Conservation (phyloP, 92 coral and sea anemone species). For the Parazoanthus atlanticus region DNA sequence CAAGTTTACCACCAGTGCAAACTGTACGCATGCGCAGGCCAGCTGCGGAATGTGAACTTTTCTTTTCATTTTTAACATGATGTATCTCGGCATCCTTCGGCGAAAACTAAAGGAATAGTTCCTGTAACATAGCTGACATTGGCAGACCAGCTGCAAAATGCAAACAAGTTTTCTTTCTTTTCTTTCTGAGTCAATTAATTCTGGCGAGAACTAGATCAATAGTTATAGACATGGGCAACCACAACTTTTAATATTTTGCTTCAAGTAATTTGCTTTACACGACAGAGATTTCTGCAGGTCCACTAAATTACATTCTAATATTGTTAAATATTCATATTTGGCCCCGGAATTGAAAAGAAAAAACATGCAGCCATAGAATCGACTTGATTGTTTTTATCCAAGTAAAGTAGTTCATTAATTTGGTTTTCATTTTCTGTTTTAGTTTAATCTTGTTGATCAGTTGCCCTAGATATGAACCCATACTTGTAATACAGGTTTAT, state of each 20-base stretch:
- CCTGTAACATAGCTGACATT: not conserved
- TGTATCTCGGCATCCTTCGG: not conserved
- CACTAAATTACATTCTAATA: too few relatives aligned
- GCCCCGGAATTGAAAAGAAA: not conserved
- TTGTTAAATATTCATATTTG: not conserved
- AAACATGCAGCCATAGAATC: not conserved
- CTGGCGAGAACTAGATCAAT: too few relatives aligned
- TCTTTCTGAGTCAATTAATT: too few relatives aligned
- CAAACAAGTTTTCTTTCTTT: too few relatives aligned
- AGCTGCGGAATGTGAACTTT: not conserved
- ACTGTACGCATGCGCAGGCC: conserved; percentile 10
- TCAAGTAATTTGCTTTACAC: too few relatives aligned
- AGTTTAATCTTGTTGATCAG: too few relatives aligned
- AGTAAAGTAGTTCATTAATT: not conserved
- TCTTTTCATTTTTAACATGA: not conserved
- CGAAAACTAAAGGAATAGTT: not conserved
- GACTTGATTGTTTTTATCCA: not conserved
- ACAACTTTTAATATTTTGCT: not conserved
- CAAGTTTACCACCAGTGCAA: not conserved
- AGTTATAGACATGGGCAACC: not conserved
- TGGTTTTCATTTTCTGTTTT: not conserved
- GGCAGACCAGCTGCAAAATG: not conserved
- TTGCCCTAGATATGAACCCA: too few relatives aligned
- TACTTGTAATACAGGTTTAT: too few relatives aligned
- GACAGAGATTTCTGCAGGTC: not conserved